Conservation (phyloP, 2,113 vertebrate species). For the Cyanistes caeruleus region DNA sequence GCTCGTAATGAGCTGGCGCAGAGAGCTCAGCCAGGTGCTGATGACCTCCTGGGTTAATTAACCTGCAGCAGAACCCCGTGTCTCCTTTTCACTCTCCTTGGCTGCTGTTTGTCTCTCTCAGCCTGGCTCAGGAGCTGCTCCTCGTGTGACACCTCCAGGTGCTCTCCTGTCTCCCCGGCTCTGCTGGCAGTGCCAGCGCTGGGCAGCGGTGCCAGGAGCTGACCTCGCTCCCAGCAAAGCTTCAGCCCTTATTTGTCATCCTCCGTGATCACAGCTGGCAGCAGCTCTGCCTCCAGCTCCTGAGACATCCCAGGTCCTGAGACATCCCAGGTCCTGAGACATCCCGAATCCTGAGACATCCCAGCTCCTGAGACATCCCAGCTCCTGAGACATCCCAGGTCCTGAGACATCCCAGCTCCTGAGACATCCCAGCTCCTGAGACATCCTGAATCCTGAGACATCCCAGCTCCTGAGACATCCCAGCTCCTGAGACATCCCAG, state of each 20-base stretch:
- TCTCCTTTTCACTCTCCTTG: neutral
- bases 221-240: neutral
- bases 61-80: neutral
- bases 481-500: neutral
- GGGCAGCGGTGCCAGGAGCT: neutral
- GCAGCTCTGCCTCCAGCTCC: neutral
- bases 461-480: neutral
- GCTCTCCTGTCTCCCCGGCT: neutral
- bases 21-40: slow-evolving; percentile 8
- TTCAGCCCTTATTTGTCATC: neutral
- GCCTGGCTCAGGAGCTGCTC: neutral
- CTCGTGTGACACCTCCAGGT: neutral
- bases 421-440: neutral
- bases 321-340: neutral
- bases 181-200: neutral
- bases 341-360: no score
- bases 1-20: neutral
- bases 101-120: neutral
- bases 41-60: slow-evolving; percentile 39
- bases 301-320: neutral
- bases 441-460: neutral
- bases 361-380: neutral
- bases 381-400: no score
- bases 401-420: neutral
- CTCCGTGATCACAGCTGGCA: neutral